phyloP scores from a whole-genome alignment of 2,888 invertebrate genomes.

The Lasiommata megera region DNA sequence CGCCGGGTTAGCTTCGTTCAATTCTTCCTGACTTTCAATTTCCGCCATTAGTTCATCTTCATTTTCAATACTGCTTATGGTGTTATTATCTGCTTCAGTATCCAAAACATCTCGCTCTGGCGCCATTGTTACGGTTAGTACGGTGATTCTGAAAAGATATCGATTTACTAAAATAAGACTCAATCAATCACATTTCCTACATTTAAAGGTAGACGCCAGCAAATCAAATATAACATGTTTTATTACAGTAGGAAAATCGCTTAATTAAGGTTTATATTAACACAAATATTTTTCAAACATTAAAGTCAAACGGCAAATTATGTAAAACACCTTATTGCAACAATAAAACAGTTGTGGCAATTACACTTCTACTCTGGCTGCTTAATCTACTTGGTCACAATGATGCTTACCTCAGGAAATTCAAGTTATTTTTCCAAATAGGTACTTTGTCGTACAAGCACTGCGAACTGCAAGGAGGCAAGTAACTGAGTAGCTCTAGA shows the following conservation, averaged over 20 bases:
- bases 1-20: neutral
- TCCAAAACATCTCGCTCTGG: neutral
- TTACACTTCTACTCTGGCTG: too few species aligned
- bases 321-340: too few species aligned
- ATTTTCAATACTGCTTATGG: neutral
- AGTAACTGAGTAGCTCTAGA: neutral
- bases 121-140: neutral
- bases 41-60: neutral
- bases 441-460: neutral
- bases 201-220: neutral
- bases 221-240: too few species aligned
- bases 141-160: neutral
- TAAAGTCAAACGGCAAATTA: too few species aligned
- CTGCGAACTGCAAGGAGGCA: neutral
- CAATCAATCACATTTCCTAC: neutral
- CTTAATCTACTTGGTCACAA: too few species aligned
- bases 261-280: too few species aligned
- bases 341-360: too few species aligned
- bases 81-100: neutral
- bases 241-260: too few species aligned
- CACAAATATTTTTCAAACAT: too few species aligned
- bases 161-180: too few species aligned
- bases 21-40: neutral
- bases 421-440: too few species aligned
- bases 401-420: too few species aligned